A percentile compares a stretch with the other conserved stretches of the same genome.
Conservation (phyloP, 2,113 vertebrate species). For the Phodopus roborovskii region DNA sequence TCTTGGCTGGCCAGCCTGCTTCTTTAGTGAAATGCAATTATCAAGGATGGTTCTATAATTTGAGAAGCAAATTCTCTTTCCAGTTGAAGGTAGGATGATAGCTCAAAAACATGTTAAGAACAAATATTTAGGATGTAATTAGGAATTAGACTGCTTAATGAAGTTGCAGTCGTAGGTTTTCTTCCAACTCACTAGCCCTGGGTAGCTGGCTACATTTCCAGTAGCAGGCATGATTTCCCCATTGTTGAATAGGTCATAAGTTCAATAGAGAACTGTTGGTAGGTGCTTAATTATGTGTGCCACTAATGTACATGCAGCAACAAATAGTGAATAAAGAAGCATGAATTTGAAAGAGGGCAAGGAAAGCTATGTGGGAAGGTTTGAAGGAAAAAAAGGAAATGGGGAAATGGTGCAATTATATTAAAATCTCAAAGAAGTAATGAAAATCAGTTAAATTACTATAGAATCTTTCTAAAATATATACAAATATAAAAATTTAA, state of each 20-base stretch:
- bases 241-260: not conserved
- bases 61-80: constrained; percentile 51
- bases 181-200: not conserved
- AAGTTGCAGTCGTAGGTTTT: not conserved
- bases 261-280: not conserved
- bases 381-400: not conserved
- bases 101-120: constrained; percentile 71
- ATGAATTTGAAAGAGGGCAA: not conserved
- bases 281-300: not conserved
- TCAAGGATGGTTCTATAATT: constrained; percentile 15
- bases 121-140: not conserved
- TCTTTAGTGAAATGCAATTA: constrained; percentile 8
- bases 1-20: not conserved
- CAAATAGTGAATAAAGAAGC: not conserved
- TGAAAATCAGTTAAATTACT: not conserved
- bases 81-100: constrained; percentile 53
- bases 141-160: not conserved
- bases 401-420: not conserved
- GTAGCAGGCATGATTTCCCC: not conserved
- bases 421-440: not conserved
- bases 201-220: not conserved
- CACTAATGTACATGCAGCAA: not conserved
- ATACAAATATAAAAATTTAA: not conserved
- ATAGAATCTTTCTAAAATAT: not conserved
- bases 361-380: not conserved